Base-by-base conservation (phyloP, 2,888 invertebrate genomes). In the Gryllus longicercus region DNA sequence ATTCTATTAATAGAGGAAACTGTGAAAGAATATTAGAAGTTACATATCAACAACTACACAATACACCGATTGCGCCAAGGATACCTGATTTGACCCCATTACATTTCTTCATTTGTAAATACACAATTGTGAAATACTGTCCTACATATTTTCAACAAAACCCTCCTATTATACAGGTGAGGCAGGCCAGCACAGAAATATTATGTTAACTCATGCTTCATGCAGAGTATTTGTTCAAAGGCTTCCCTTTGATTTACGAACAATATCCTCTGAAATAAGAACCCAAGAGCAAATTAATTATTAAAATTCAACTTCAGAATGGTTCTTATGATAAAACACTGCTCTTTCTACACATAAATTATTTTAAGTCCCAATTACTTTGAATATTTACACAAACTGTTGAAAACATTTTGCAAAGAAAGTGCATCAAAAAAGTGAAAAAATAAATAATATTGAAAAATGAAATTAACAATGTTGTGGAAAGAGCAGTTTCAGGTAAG, bases 221-320 rank as follows among this genome's bases (percentile, higher is more conserved):
- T 78, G 50, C 50, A 78, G 50, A 51, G 51, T 51, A 79, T 75
- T 50, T 50, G 63, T 78, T 78, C 25, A 25, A 51, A 23, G 21
- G 16, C 63, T 63, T 63, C 63, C 14, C n/a, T 63, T 63, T 63
- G 63, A 63, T 74, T 74, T 80, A 78, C 75, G 74, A 78, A 74
- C 74, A 25, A 80, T 76, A 75, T 80, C 78, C 74, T 80, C 80
- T 80, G 80, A 50, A 80, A 80, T 8, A 74, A 78, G 77, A 18
- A 80, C 63, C 63, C 63, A 63, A n/a, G 38, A 38, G 38, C 38
- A 38, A 38, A 38, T 38, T 38, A 38, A 38, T 38, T 38, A 38
- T 38, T 38, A 38, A 38, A 38, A 0, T 38, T 38, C 38, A 38
- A 38, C 38, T 38, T 38, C 38, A 38, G 38, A 38, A 38, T 38